Evolutionary conservation across 2,797 vertebrate genomes (phyloP).

Genomic region (Corythornis leucogaster): DNA sequence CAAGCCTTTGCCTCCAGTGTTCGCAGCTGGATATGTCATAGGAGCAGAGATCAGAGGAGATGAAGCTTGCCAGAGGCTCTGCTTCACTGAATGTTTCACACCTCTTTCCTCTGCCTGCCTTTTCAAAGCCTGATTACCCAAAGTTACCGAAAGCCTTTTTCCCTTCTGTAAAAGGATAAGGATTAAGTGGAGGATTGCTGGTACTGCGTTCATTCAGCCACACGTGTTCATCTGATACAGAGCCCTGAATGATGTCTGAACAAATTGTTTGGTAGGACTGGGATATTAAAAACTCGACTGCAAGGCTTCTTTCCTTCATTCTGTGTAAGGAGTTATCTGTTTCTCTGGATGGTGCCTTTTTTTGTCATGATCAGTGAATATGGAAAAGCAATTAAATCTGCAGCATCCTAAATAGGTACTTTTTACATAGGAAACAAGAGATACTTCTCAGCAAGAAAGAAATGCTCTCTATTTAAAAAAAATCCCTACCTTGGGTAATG

Average conservation of each 20-base stretch:
- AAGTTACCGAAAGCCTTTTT: background rate
- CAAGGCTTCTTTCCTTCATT: background rate
- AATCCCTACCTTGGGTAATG: background rate
- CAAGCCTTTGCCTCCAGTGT: background rate
- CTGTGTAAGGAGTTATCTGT: background rate
- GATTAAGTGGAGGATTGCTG: background rate
- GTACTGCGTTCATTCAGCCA: background rate
- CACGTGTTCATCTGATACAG: background rate
- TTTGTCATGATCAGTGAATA: background rate
- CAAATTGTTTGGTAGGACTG: background rate
- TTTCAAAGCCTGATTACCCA: background rate
- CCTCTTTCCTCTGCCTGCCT: background rate
- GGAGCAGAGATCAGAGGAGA: background rate
- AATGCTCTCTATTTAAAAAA: background rate
- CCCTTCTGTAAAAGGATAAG: background rate
- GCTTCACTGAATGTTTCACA: background rate
- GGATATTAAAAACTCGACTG: background rate
- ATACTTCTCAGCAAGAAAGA: background rate
- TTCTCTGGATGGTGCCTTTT: background rate
- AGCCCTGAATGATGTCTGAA: background rate
- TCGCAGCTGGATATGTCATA: rapidly evolving
- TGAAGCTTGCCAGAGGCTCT: background rate
- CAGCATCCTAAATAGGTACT: background rate
- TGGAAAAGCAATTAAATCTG: background rate
- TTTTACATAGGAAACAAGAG: background rate